Base-by-base conservation (phyloP, 2,888 invertebrate genomes). In the Maniola hyperantus region DNA sequence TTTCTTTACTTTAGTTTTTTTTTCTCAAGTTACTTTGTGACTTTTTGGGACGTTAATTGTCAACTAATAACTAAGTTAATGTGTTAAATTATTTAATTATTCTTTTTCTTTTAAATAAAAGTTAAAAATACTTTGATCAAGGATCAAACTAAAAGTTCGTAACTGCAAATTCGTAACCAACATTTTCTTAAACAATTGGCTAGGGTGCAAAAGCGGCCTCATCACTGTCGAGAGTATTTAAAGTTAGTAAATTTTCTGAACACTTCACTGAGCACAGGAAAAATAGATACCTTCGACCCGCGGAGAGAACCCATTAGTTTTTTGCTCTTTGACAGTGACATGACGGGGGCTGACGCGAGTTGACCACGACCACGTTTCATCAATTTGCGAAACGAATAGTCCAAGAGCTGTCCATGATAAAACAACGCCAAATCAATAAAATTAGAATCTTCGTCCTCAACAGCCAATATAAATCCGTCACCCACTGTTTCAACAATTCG, bases 261-360 rank as follows among this genome's bases (percentile, higher is more conserved):
- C 81, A 82, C 77, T 74, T 71, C 69, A 68, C 71, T 75, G 72
- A 77, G 74, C 77, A 74, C 42, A 60, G 63, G 48, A 57, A 63
- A 68, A 70, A 68, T 65, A 62, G 59, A 15, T 66, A 51, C 34
- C 8, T 46, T 36, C 36, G 61, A 42, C 51, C 57, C 61, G 39
- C 48, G 65, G 55, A 58, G 62, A 62, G 66, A 71, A 65, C 68
- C 72, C 73, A 74, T 74, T 73, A 73, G 53, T 71, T 72, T 75
- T 73, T 75, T 73, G 69, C 67, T 58, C 63, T 58, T 76, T 85
- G 88, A 88, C 89, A 89, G 77, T 86, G 84, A 88, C 87, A 84
- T 82, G 87, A 82, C 77, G 75, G 73, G 79, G 75, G 74, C 75
- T 76, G 74, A 71, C 44, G 42, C 61, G 13, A 54, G 36, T 10